These are phyloP conservation scores for Drosophila cardini DNA, from an alignment of 1,140 invertebrate genomes.

Conservation along the genomic window DNA sequence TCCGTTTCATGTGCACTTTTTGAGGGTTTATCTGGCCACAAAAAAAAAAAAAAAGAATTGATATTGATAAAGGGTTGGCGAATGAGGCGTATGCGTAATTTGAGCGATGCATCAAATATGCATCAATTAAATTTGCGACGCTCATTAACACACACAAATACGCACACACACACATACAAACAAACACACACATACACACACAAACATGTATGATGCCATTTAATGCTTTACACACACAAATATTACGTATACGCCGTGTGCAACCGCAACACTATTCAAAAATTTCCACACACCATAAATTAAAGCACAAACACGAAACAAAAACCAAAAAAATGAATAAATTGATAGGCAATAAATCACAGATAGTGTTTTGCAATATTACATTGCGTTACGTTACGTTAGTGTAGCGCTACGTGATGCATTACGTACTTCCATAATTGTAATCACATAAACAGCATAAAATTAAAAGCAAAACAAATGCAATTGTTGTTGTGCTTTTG, in stretches of 20 bases:
- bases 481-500: slow-evolving; percentile 62
- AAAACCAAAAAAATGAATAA: slow-evolving; percentile 16
- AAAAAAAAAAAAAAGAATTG: slow-evolving; percentile 1
- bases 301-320: slow-evolving; percentile 23
- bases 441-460: slow-evolving; percentile 78
- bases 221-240: neutral
- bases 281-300: slow-evolving; percentile 30
- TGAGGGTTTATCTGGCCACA: neutral
- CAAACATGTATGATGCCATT: slow-evolving; percentile 1
- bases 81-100: slow-evolving; percentile 42
- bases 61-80: slow-evolving; percentile 2
- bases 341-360: slow-evolving; percentile 14
- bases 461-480: slow-evolving; percentile 71
- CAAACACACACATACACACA: slow-evolving; percentile 22
- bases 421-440: slow-evolving; percentile 76
- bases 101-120: slow-evolving; percentile 31
- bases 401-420: slow-evolving; percentile 6
- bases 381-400: slow-evolving; percentile 9
- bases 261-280: neutral
- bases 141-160: slow-evolving; percentile 36
- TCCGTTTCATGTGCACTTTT: neutral
- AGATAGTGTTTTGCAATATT: neutral
- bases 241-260: slow-evolving; percentile 50
- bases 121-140: slow-evolving; percentile 30
- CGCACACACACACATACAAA: neutral